These are phyloP conservation scores for Enteromius anoplus DNA, from an alignment of 2,797 vertebrate species.

Conservation along the genomic window DNA sequence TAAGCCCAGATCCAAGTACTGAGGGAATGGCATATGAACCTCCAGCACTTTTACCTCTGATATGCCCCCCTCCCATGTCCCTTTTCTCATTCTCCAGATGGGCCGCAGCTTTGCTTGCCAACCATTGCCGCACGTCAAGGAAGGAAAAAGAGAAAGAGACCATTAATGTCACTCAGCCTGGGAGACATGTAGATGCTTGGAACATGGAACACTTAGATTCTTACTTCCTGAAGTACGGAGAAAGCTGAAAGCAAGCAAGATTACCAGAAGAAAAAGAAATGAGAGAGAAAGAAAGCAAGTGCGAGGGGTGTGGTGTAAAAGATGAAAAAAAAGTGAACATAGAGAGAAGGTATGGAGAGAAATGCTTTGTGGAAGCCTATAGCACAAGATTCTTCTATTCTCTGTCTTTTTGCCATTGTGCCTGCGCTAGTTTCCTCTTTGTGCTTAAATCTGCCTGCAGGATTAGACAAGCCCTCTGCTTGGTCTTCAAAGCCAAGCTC, in stretches of 20 bases:
- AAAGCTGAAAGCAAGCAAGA: conserved; percentile 44
- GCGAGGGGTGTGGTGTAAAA: conserved; percentile 23
- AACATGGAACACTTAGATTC: conserved; percentile 43
- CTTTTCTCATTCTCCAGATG: conserved; percentile 58
- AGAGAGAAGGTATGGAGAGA: conserved; percentile 26
- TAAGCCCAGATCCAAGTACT: conserved; percentile 41
- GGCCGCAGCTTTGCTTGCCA: conserved; percentile 49
- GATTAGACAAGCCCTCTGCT: conserved; percentile 71
- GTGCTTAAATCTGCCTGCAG: conserved; percentile 69
- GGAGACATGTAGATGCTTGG: conserved; percentile 42
- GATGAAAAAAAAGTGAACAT: conserved; percentile 35
- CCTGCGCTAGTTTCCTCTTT: conserved; percentile 62
- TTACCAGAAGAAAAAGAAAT: conserved; percentile 32
- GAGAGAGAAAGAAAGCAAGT: conserved; percentile 26
- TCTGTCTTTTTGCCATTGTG: conserved; percentile 53
- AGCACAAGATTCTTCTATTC: conserved; percentile 53
- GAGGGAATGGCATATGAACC: conserved; percentile 31
- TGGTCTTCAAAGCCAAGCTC: conserved; percentile 68
- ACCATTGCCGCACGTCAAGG: conserved; percentile 21
- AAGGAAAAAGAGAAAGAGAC: conserved; percentile 42
- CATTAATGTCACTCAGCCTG: conserved; percentile 51
- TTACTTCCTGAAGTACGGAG: conserved; percentile 2
- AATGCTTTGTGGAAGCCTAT: conserved; percentile 59
- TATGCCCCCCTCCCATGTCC: conserved; percentile 33
- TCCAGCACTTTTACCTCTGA: conserved; percentile 46